Base-by-base conservation (phyloP, 2,888 invertebrate species). In the Coelinius sp. region DNA sequence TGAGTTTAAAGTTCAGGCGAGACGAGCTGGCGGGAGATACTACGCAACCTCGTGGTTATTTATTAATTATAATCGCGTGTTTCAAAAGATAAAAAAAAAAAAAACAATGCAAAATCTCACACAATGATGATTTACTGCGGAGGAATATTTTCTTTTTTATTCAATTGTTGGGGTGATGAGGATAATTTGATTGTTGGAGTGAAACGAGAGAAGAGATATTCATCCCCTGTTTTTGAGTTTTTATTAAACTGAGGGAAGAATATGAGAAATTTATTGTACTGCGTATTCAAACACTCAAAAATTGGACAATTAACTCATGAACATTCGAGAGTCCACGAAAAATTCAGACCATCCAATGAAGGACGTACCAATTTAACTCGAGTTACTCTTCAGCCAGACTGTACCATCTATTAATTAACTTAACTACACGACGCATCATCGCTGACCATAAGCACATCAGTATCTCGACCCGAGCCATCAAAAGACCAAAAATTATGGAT, bases 401-500 rank as follows among this genome's bases (percentile, higher is more conserved):
- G 83, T 84, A 85, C 84, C 84, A 85, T 87, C 86, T 85, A 85
- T 87, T 87, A 87, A 87, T 87, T 86, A 86, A 86, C 84, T 86
- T 86, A 87, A 87, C 86, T 84, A 85, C 82, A 83, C 82, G 83
- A 84, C 84, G 79, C 84, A 85, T 84, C 83, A 81, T 85, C 79
- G 80, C 82, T 73, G 79, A 70, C 73, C 77, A 77, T 79, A 82
- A 81, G 81, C 78, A 80, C 77, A 80, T 73, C 79, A 53, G 38
- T 59, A 35, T 62, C 38, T 41, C 22, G 14, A 63, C 7, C 14
- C 24, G n/a, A 25, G 46, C 24, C 63, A 25, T 56, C 20, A 6
- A n/a, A 41, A 41, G 41, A 44, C 24, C 63, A 41, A 44, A 63
- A 63, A 63, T n/a, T 41, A 63, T 41, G 20, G 22, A 41, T 25